These are phyloP conservation scores for Pycnomerus fuliginosus DNA, from an alignment of 2,888 invertebrate genomes.

Conservation along the genomic window DNA sequence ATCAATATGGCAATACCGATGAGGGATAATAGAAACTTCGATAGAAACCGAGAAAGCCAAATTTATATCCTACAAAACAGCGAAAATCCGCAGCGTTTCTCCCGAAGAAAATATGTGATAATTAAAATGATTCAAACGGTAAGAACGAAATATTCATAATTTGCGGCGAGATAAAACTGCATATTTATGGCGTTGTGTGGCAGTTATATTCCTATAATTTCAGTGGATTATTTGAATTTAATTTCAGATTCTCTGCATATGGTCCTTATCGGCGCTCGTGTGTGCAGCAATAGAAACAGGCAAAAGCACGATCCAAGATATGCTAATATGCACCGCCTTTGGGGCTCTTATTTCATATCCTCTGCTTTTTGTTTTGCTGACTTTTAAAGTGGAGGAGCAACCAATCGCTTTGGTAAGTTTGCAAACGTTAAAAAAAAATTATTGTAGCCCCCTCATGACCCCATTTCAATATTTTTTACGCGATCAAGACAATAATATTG, in stretches of 20 bases:
- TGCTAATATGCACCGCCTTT: conserved; percentile 7
- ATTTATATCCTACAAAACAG: conserved; percentile 8
- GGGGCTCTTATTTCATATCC: conserved; percentile 14
- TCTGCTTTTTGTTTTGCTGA: conserved; percentile 7
- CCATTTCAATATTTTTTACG: no score
- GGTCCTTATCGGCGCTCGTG: conserved; percentile 9
- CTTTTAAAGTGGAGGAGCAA: conserved; percentile 5
- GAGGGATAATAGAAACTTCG: conserved; percentile 11
- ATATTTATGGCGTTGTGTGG: neutral
- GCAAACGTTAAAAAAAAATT: neutral
- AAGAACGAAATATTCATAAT: conserved; percentile 1
- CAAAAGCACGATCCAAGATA: conserved; percentile 6
- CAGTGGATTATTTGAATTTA: conserved; percentile 4
- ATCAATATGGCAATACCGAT: conserved; percentile 19
- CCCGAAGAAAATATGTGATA: conserved; percentile 9
- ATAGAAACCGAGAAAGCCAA: conserved; percentile 13
- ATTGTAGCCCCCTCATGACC: neutral
- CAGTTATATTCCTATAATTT: neutral
- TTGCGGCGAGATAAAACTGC: neutral
- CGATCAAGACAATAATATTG: no score
- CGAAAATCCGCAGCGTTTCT: conserved; percentile 5
- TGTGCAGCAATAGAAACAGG: conserved; percentile 5
- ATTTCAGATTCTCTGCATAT: conserved; percentile 8
- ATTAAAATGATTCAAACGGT: conserved; percentile 13
- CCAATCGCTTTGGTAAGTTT: conserved; percentile 9